Evolutionary conservation across 2,113 vertebrate genomes (phyloP).

Genomic region (Leptodactylus fuscus): DNA sequence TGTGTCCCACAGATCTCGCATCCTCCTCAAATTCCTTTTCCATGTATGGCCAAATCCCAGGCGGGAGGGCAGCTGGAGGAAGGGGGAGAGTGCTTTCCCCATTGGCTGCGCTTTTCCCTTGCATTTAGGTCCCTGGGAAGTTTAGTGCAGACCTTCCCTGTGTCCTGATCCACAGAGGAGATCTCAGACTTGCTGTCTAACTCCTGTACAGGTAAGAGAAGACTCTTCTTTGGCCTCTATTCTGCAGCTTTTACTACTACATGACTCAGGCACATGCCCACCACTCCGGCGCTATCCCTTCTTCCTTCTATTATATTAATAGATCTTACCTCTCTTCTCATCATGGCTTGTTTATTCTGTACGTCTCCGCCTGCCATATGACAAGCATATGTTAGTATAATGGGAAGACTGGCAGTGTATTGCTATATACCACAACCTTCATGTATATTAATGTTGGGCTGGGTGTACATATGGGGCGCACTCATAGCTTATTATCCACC

Average conservation of each 20-base stretch:
- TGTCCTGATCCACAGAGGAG: conserved; percentile 43
- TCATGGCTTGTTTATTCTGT: too few relatives aligned
- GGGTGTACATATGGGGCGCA: too few relatives aligned
- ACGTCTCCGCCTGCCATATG: too few relatives aligned
- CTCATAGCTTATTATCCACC: too few relatives aligned
- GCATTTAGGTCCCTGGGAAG: conserved; percentile 48
- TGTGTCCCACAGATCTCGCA: conserved; percentile 64
- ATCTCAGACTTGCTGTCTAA: conserved; percentile 19
- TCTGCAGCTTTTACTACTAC: too few relatives aligned
- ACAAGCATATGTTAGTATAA: too few relatives aligned
- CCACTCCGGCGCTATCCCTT: neutral
- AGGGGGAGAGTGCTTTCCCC: conserved; percentile 14
- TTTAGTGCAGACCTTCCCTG: conserved; percentile 38
- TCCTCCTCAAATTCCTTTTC: conserved; percentile 79
- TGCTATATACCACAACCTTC: too few relatives aligned
- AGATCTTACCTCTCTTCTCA: neutral
- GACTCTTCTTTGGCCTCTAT: neutral
- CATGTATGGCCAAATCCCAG: conserved; percentile 83
- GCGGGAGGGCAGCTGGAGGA: conserved; percentile 68
- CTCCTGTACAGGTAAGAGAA: conserved; percentile 49
- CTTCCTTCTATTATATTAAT: neutral
- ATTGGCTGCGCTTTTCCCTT: conserved; percentile 41
- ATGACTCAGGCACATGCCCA: neutral
- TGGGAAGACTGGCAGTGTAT: too few relatives aligned
- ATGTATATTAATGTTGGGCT: too few relatives aligned